Base-by-base conservation (phyloP, 2,888 invertebrate genomes). In the Drosophila incognita region DNA sequence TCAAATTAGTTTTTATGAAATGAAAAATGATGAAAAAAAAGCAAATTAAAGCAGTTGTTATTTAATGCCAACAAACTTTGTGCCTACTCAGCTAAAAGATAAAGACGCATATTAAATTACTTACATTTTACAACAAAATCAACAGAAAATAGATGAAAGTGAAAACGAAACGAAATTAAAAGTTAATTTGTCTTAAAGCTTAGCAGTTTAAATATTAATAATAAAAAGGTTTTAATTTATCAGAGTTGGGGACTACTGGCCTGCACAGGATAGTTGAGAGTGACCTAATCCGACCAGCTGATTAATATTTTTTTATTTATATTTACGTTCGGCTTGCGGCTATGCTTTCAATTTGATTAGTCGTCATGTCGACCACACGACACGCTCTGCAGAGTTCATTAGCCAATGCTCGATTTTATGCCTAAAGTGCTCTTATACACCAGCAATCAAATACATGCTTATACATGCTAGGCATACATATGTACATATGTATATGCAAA, bases 231-330 rank as follows among this genome's bases (percentile, higher is more conserved):
- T 59, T 62, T 18, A 53, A 66, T 61, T 79, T 21, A 52, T 51
- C 38, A n/a, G 4, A 18, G n/a, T 36, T 21, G 11, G 7, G 18
- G 13, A 31, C 10, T 27, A 35, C 61, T 35, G 54, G 31, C 68
- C 46, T 40, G 49, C 53, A 54, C 29, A 64, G 54, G 35, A 5
- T 38, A 18, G 40, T 36, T 38, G 58, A 64, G 21, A 38, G 48
- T 52, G 60, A 27, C 8, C 3, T 13, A 60, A 46, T 48, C 4
- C 35, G 52, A 52, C 51, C 81, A 83, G 82, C 87, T 86, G 87
- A 78, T 83, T 79, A 80, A 62, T 81, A 80, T 79, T 76, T 82
- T 82, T 69, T 69, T 74, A 82, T 74, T 70, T 68, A 42, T 60
- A 62, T 80, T 68, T 81, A 72, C 38, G 57, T 74, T 73, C 21